Evolutionary conservation across 2,113 vertebrate species (phyloP), one percentile per base, ranked within the genome.

Genomic region (Dicrurus megarhynchus): DNA sequence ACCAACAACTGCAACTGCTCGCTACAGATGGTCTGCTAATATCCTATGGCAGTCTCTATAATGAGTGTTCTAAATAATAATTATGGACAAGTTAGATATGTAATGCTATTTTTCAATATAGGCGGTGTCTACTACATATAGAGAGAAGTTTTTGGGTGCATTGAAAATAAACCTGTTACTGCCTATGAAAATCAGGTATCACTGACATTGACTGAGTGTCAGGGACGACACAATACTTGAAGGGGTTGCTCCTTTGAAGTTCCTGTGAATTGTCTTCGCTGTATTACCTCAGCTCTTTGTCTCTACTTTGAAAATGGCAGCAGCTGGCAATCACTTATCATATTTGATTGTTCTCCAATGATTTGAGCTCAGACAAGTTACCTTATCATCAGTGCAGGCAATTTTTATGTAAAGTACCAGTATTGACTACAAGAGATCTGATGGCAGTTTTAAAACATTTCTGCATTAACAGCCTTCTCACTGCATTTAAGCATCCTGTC

Each of bases 341-440:
- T 96, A 97, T 96, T 91, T 95, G 93, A 97, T 97, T 97, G 97
- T 98, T 97, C 90, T 94, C 77, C 96, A 94, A 91, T 95, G 96
- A 97, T 97, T 87, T 32, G 42, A 94, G 94, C 95, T 96, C 89
- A 93, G 70, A 95, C 97, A 97, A 95, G 90, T 95, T 94, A 96
- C 73, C 76, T 96, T 97, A 95, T 90, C 86, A 91, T 95, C 95
- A 84, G 94, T 41, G 90, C 94, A 97, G 94, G 88, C 87, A 96
- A 97, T 97, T 98, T 97, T 98, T 97, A 98, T 97, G 97, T 94
- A 98, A 98, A 98, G 97, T 89, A 90, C 85, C 81, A 67, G 65
- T 95, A 97, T 90, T 90, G 96, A 95, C 92, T 97, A 90, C 97
- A 97, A 90, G 97, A 97, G 97, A 96, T 95, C 79, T 95, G 95